Percentiles rank a stretch among this genome's conserved stretches.
Conservation (phyloP, 30 jellyfish, hydroid and myxozoan genomes). For the Cassiopea xamachana region DNA sequence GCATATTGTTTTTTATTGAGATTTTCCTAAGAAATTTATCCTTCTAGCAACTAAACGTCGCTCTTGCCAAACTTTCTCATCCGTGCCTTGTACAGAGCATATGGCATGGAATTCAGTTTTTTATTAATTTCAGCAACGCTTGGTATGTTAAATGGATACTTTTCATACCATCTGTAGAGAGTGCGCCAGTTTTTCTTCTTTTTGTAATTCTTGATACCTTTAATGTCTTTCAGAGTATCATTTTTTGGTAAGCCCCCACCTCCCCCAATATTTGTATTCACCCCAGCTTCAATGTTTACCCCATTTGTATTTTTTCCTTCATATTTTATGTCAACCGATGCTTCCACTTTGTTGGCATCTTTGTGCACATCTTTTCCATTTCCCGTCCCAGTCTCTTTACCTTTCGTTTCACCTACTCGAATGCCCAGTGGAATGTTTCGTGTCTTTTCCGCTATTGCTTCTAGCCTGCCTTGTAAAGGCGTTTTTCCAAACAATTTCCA, state of each 20-base stretch:
- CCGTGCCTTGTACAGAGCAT: slow-evolving; percentile 38
- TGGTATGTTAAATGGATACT: slow-evolving; percentile 18
- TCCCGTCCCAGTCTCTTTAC: background rate
- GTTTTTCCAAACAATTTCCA: slow-evolving; percentile 44
- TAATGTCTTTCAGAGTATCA: background rate
- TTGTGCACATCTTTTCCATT: background rate
- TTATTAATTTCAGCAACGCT: slow-evolving; percentile 55
- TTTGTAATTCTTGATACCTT: background rate
- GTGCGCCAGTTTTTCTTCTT: slow-evolving; percentile 10
- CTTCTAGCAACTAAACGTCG: background rate
- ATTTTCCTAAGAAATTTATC: too few species aligned
- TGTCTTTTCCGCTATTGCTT: slow-evolving; percentile 16
- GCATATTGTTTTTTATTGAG: too few species aligned
- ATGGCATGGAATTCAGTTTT: slow-evolving; percentile 63
- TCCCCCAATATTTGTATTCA: slow-evolving; percentile 13
- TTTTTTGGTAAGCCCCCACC: background rate
- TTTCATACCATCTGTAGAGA: slow-evolving; percentile 30
- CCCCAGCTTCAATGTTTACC: slow-evolving; percentile 21
- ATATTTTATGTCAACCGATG: slow-evolving; percentile 33
- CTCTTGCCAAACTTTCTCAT: slow-evolving; percentile 5
- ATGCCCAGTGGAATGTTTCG: slow-evolving; percentile 15
- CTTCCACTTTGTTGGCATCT: slow-evolving; percentile 33
- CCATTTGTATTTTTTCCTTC: slow-evolving; percentile 33
- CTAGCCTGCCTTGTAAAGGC: slow-evolving; percentile 42
- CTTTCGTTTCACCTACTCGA: background rate